Percentiles rank a stretch among this genome's conserved stretches.
These are phyloP conservation scores for Zygothrica quintamaculata DNA, from an alignment of 2,888 invertebrate genomes.

Conservation along the genomic window DNA sequence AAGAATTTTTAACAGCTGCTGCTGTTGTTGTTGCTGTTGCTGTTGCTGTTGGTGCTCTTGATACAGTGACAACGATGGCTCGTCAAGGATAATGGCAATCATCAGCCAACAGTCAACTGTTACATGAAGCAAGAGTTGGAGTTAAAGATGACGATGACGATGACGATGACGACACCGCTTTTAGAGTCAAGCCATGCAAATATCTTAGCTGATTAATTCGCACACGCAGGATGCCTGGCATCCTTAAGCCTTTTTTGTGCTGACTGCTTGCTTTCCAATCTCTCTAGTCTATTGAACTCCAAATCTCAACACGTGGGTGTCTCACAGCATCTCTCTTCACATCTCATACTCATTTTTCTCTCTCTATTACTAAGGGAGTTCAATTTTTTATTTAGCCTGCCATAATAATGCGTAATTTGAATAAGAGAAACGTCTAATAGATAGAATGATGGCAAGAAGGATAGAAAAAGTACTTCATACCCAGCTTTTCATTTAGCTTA, in stretches of 20 bases:
- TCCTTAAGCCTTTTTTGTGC: conserved; percentile 76
- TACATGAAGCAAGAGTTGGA: too few species aligned
- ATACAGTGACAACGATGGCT: conserved; percentile 30
- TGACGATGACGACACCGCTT: conserved; percentile 70
- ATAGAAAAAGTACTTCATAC: too few species aligned
- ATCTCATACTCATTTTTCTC: background rate
- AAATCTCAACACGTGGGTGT: conserved; percentile 40
- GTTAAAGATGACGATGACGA: too few species aligned
- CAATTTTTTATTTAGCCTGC: conserved; percentile 53
- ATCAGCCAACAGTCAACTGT: conserved; percentile 42
- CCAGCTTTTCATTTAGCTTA: conserved; percentile 78
- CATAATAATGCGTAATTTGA: conserved; percentile 77
- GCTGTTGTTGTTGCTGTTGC: background rate
- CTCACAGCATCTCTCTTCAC: background rate
- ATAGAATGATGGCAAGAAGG: too few species aligned
- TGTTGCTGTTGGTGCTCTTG: too few species aligned
- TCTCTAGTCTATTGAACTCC: conserved; percentile 70
- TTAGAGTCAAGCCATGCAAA: conserved; percentile 63
- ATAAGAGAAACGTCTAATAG: conserved; percentile 52
- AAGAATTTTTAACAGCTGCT: conserved; percentile 58
- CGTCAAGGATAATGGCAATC: conserved; percentile 64
- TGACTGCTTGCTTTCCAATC: conserved; percentile 75
- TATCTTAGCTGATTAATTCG: conserved; percentile 75
- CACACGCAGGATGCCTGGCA: conserved; percentile 71
- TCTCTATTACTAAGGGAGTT: background rate